phyloP scores from a whole-genome alignment of 2,888 invertebrate genomes.

The Phalera bucephala region DNA sequence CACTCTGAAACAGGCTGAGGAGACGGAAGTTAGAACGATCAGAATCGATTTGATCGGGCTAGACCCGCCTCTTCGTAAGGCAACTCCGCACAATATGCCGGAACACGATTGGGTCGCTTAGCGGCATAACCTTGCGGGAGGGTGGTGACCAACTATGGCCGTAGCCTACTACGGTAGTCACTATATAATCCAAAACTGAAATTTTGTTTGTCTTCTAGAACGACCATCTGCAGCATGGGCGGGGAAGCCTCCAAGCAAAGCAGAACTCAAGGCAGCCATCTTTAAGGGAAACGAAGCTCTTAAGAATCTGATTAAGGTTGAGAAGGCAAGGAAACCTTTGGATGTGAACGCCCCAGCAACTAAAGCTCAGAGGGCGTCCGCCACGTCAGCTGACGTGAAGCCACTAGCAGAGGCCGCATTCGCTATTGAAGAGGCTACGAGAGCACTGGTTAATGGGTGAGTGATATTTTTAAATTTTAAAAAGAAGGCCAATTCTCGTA shows the following conservation, averaged over 20 bases:
- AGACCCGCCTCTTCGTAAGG: too few relatives aligned
- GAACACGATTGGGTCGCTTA: too few relatives aligned
- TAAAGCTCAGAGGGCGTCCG: conserved; percentile 87
- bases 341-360: conserved; percentile 84
- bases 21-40: too few relatives aligned
- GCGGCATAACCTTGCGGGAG: too few relatives aligned
- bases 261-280: conserved; percentile 75
- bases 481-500: too few relatives aligned
- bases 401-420: conserved; percentile 86
- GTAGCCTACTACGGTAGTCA: too few relatives aligned
- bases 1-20: too few relatives aligned
- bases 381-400: conserved; percentile 84
- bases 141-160: too few relatives aligned
- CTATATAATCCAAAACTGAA: too few relatives aligned
- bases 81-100: too few relatives aligned
- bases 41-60: too few relatives aligned
- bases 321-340: conserved; percentile 71
- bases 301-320: conserved; percentile 77
- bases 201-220: conserved; percentile 37
- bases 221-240: conserved; percentile 48
- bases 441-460: conserved; percentile 78
- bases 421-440: conserved; percentile 87
- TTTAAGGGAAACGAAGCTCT: conserved; percentile 83
- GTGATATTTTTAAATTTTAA: too few relatives aligned
- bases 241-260: conserved; percentile 43